Conservation (phyloP, 2,797 vertebrate genomes). For the Aratinga solstitialis region DNA sequence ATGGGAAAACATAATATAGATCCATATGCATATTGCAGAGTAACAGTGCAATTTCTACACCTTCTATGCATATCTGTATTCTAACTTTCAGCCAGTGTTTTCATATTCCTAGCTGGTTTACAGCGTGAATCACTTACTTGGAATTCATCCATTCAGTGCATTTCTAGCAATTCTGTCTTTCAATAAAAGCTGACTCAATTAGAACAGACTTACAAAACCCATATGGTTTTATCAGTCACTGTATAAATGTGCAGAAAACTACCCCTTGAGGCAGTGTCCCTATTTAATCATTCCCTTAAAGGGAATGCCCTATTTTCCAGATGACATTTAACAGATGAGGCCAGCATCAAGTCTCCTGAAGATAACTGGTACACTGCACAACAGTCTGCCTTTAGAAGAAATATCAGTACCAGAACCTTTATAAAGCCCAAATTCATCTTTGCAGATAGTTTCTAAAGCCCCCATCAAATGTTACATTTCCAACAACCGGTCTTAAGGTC, state of each 20-base stretch:
- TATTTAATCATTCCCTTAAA: slow-evolving; percentile 65
- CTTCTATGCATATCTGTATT: background rate
- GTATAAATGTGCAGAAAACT: slow-evolving; percentile 57
- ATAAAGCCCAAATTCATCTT: background rate
- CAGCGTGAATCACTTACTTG: slow-evolving; percentile 18
- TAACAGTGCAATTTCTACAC: background rate
- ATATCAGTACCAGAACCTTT: background rate
- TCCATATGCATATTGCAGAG: background rate
- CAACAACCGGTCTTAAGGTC: background rate
- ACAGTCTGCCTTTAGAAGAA: background rate
- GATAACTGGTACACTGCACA: slow-evolving; percentile 3
- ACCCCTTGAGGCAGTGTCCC: slow-evolving; percentile 54
- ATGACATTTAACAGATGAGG: slow-evolving; percentile 62
- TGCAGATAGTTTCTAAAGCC: background rate
- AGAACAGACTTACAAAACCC: slow-evolving; percentile 55
- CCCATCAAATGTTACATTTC: background rate
- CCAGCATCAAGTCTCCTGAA: slow-evolving; percentile 36
- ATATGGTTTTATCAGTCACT: slow-evolving; percentile 64
- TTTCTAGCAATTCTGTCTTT: slow-evolving; percentile 55
- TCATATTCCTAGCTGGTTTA: slow-evolving; percentile 2
- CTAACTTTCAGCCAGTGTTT: slow-evolving; percentile 7
- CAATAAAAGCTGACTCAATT: slow-evolving; percentile 63
- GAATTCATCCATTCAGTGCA: slow-evolving; percentile 56
- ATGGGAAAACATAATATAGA: background rate
- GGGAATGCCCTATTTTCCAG: slow-evolving; percentile 66